Base-by-base conservation (phyloP, 1,140 invertebrate genomes). In the Palaemon carinicauda region DNA sequence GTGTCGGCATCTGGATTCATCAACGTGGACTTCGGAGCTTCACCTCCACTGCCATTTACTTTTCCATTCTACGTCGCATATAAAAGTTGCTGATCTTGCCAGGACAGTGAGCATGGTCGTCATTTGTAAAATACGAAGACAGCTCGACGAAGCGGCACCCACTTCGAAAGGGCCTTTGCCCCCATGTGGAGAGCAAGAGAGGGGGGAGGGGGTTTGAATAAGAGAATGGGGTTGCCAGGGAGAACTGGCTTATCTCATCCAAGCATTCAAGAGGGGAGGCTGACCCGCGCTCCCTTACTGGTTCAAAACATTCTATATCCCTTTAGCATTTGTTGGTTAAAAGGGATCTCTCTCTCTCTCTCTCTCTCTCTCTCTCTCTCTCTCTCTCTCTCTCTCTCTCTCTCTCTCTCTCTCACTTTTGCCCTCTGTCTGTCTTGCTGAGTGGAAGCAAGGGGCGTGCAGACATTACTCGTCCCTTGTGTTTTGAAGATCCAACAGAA, bases 101-200 rank as follows among this genome's bases (percentile, higher is more conserved):
- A 53, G 56, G 75, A 74, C 75, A 52, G 51, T 33, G 74, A 85
- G 71, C 82, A 79, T 33, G 82, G 14, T 79, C 82, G 21, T 85
- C 82, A 79, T 31, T 85, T 85, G 77, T 79, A 85, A 85, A 85
- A 85, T 85, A 85, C 82, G 74, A 27, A 85, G 82, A 85, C 82
- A 85, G 60, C 82, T 78, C 75, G 82, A 33, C 75, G 75, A 69
- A 54, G 82, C 82, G 54, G 41, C 82, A 85, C 82, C 82, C 82
- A 85, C 82, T 85, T 65, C 24, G 52, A 75, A 78, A 17, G 56
- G 82, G 56, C 31, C n/a, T 41, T 60, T 69, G 51, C n/a, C 53
- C 69, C 51, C 50, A 78, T 50, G 21, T n/a, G 17, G n/a, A 17
- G 69, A 74, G 29, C n/a, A 31, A 56, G 29, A 56, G 51, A 52